These are phyloP conservation scores for Stictocephala bisonia DNA, from an alignment of 2,888 invertebrate genomes.

Conservation along the genomic window DNA sequence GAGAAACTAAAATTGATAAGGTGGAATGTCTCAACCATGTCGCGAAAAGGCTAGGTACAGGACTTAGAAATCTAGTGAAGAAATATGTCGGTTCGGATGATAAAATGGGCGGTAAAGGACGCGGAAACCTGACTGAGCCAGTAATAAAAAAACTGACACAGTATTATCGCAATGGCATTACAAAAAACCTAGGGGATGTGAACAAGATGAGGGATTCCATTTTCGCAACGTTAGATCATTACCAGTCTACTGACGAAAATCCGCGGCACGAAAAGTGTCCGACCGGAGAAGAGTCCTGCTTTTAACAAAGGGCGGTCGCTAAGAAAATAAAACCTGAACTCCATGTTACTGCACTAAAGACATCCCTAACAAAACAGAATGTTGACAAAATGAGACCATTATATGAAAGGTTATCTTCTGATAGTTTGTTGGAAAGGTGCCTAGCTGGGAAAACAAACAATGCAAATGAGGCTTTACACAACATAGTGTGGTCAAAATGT, in stretches of 20 bases:
- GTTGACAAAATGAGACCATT: neutral
- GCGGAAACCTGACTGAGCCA: neutral
- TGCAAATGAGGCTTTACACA: constrained; percentile 8
- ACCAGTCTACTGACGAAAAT: neutral
- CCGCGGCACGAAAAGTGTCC: constrained; percentile 26
- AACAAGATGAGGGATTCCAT: neutral
- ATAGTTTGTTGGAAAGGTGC: constrained; percentile 6
- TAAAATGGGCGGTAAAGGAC: neutral
- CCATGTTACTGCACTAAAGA: neutral
- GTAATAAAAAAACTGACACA: constrained; percentile 3
- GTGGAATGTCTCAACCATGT: constrained; percentile 29
- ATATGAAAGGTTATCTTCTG: constrained; percentile 2
- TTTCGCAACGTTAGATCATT: constrained; percentile 30
- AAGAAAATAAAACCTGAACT: neutral
- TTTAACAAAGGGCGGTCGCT: constrained; percentile 10
- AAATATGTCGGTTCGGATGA: neutral
- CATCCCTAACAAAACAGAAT: neutral
- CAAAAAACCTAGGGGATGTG: constrained; percentile 1
- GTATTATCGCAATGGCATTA: constrained; percentile 9
- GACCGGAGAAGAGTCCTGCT: neutral
- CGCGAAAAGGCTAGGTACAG: constrained; percentile 16
- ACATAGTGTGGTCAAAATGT: neutral
- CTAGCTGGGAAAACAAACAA: too few species aligned
- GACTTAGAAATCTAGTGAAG: constrained; percentile 18
- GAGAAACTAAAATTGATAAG: neutral